phyloP scores from a whole-genome alignment of 2,113 vertebrate species.

The Melanotaenia duboulayi region DNA sequence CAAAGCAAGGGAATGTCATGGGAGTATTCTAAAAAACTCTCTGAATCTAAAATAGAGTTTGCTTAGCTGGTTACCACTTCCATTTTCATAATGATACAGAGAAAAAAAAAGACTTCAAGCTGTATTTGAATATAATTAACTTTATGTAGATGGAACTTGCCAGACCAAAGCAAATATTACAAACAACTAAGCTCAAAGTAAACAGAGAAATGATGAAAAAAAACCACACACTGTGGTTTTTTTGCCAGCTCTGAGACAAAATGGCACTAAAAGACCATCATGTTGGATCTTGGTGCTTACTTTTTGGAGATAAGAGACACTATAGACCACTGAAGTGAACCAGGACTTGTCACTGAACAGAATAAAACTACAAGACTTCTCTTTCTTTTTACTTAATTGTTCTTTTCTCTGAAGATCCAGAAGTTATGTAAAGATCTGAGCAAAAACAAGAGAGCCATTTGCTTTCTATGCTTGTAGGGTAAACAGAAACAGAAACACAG shows the following conservation, averaged over 20 bases:
- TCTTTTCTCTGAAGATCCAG: conserved; percentile 40
- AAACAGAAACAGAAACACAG: conserved; percentile 9
- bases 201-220: conserved; percentile 44
- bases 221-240: conserved; percentile 51
- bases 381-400: conserved; percentile 18
- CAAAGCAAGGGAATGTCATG: conserved; percentile 70
- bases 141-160: conserved; percentile 42
- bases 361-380: conserved; percentile 17
- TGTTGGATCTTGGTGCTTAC: conserved; percentile 16
- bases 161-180: conserved; percentile 45
- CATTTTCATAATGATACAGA: conserved; percentile 66
- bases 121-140: conserved; percentile 61
- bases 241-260: conserved; percentile 20
- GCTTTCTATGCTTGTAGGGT: conserved; percentile 37
- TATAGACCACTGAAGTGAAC: conserved; percentile 26
- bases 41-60: conserved; percentile 65
- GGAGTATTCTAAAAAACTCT: conserved; percentile 62
- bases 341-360: conserved; percentile 32
- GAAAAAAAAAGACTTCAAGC: conserved; percentile 14
- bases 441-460: conserved; percentile 41
- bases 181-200: conserved; percentile 40
- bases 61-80: conserved; percentile 54
- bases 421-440: conserved; percentile 39
- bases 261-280: conserved; percentile 22
- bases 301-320: conserved; percentile 31